Evolutionary conservation across 2,797 vertebrate species (phyloP).

Genomic region (Lagorchestes hirsutus): DNA sequence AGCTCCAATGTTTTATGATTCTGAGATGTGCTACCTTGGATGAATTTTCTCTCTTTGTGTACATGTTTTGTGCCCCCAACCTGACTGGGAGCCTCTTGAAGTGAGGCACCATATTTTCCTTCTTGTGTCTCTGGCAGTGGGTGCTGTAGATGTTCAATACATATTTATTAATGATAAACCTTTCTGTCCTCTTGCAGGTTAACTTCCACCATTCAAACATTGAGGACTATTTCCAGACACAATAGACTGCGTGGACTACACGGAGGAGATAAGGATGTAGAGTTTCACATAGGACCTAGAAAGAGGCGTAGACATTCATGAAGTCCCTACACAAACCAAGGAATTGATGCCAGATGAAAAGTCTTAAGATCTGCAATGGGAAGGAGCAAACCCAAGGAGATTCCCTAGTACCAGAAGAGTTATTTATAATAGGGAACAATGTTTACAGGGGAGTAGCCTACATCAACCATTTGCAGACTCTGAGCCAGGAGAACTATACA

Average conservation of each 20-base stretch:
- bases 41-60: neutral
- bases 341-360: neutral
- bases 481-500: neutral
- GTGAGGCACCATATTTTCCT: neutral
- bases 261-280: neutral
- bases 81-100: neutral
- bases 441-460: neutral
- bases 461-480: neutral
- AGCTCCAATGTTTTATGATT: neutral
- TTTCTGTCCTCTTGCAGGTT: neutral
- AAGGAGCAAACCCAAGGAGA: neutral
- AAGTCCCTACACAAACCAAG: neutral
- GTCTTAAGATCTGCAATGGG: neutral
- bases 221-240: neutral
- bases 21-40: neutral
- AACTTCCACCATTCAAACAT: neutral
- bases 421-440: neutral
- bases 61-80: neutral
- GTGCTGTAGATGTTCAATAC: neutral
- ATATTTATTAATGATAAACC: neutral
- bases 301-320: neutral
- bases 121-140: neutral
- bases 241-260: neutral
- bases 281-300: neutral
- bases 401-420: neutral